Evolutionary conservation across 1,140 invertebrate genomes (phyloP).

Genomic region (Pararge aegeria): DNA sequence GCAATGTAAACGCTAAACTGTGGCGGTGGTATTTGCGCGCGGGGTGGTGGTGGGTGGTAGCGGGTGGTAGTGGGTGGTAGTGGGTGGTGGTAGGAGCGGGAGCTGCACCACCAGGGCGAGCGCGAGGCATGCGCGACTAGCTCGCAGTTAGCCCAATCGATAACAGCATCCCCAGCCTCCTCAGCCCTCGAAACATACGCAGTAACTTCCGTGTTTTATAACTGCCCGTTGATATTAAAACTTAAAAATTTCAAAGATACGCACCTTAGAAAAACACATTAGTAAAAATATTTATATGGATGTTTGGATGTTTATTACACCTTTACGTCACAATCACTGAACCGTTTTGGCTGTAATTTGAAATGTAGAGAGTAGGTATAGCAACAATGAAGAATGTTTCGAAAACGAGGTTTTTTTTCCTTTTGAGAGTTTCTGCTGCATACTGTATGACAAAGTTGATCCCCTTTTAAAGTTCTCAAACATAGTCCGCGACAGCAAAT

Average conservation of each 20-base stretch:
- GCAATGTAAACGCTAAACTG: slow-evolving; percentile 1
- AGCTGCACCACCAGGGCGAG: slow-evolving; percentile 25
- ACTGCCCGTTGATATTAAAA: slow-evolving; percentile 32
- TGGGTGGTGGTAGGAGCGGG: slow-evolving; percentile 18
- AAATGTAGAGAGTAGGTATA: too few species aligned
- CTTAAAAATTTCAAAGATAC: neutral
- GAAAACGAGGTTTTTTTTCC: too few species aligned
- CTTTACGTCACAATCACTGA: too few species aligned
- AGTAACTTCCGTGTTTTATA: slow-evolving; percentile 61
- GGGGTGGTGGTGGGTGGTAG: slow-evolving; percentile 22
- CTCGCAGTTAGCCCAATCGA: slow-evolving; percentile 67
- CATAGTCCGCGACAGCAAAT: too few species aligned
- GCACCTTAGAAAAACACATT: too few species aligned
- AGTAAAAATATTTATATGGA: too few species aligned
- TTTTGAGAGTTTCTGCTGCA: too few species aligned
- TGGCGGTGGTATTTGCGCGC: slow-evolving; percentile 22
- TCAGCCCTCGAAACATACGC: slow-evolving; percentile 67
- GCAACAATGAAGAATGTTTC: too few species aligned
- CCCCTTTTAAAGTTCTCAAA: too few species aligned
- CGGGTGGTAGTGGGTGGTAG: slow-evolving; percentile 21
- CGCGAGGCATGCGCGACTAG: slow-evolving; percentile 55
- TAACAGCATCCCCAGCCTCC: slow-evolving; percentile 69
- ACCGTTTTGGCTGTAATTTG: too few species aligned
- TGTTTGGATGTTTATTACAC: too few species aligned
- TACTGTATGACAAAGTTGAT: too few species aligned